Evolutionary conservation across 2,797 vertebrate species (phyloP).

Genomic region (Sebastes wilsoni): DNA sequence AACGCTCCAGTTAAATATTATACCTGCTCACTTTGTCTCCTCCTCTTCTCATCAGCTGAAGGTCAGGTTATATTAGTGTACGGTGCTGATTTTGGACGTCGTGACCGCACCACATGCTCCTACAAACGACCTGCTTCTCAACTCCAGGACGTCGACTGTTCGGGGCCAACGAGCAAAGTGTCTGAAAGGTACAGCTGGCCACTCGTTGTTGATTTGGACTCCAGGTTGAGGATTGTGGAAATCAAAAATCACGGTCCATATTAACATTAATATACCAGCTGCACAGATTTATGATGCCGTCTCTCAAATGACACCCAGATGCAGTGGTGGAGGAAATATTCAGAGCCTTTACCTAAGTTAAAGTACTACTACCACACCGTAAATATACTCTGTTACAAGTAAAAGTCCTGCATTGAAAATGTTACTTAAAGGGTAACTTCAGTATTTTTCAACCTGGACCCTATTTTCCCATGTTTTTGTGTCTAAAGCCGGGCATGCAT

Average conservation of each 20-base stretch:
- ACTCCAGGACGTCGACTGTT: background rate
- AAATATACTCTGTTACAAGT: too few species aligned
- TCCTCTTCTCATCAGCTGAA: background rate
- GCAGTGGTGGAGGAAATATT: too few species aligned
- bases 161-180: background rate
- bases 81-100: conserved; percentile 40
- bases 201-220: background rate
- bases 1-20: too few species aligned
- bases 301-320: too few species aligned
- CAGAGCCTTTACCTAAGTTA: background rate
- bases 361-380: background rate
- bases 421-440: too few species aligned
- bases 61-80: conserved; percentile 1
- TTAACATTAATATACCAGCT: too few species aligned
- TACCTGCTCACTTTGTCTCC: background rate
- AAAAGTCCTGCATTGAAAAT: too few species aligned
- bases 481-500: too few species aligned
- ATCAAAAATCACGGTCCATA: background rate
- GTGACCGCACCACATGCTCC: conserved; percentile 28
- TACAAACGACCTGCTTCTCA: background rate
- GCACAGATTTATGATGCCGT: background rate
- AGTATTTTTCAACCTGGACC: too few species aligned
- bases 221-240: background rate
- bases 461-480: too few species aligned
- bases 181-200: conserved; percentile 8